Conservation (phyloP, 1,140 invertebrate species). For the Euborellia annulipes region DNA sequence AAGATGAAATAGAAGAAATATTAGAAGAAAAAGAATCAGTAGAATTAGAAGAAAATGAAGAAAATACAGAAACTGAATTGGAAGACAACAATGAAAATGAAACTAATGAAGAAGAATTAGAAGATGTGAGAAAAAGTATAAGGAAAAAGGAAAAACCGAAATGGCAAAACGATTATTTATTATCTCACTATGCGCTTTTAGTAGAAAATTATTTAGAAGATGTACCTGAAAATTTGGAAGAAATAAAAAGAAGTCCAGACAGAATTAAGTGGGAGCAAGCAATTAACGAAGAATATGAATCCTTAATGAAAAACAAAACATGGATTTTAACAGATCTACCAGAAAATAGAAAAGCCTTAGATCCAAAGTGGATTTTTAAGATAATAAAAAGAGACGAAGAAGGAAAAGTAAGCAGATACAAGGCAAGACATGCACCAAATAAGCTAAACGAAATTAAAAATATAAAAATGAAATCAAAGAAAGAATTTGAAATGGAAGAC, state of each 20-base stretch:
- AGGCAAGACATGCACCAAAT: slow-evolving; percentile 2
- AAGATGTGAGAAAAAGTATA: too few species aligned
- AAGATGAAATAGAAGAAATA: too few species aligned
- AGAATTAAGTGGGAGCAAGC: background rate
- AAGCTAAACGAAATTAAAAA: slow-evolving; percentile 1
- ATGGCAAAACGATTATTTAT: too few species aligned
- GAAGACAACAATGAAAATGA: too few species aligned
- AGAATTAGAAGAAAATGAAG: too few species aligned
- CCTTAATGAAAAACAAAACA: background rate
- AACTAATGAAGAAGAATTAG: too few species aligned
- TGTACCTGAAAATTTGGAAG: background rate
- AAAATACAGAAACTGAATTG: too few species aligned
- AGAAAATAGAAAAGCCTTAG: background rate
- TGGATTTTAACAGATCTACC: background rate
- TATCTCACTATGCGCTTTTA: too few species aligned
- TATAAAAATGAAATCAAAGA: slow-evolving; percentile 3
- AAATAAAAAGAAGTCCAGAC: background rate
- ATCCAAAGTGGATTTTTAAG: background rate
- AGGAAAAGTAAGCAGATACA: background rate
- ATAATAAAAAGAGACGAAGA: background rate
- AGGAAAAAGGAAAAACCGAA: too few species aligned
- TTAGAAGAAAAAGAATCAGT: too few species aligned
- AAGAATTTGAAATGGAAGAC: slow-evolving; percentile 9
- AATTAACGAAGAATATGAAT: background rate
- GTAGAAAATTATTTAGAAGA: background rate